Conservation (phyloP, 2,797 vertebrate species). For the Hippopotamyrus pictus region DNA sequence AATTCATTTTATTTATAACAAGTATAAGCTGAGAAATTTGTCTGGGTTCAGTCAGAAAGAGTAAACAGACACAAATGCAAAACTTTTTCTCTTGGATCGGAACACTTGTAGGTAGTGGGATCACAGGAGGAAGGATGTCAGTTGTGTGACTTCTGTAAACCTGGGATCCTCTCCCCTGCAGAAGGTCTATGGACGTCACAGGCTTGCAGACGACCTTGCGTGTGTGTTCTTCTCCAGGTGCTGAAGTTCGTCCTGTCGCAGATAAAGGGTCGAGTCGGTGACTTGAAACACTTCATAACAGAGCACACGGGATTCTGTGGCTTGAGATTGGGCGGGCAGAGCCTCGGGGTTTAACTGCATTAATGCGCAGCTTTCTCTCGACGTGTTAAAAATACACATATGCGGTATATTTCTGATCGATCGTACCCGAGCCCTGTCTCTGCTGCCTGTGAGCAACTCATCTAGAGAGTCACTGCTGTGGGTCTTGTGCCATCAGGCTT, state of each 20-base stretch:
- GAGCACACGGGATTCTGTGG: background rate
- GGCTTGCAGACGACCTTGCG: background rate
- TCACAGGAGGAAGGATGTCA: background rate
- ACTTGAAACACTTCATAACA: background rate
- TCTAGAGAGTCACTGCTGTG: slow-evolving; percentile 25
- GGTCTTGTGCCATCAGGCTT: background rate
- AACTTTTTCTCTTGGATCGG: background rate
- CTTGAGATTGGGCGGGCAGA: background rate
- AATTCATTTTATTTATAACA: background rate
- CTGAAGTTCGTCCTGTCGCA: background rate
- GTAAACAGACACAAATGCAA: background rate
- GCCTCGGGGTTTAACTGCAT: slow-evolving; percentile 25
- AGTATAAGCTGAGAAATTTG: background rate
- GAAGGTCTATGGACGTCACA: background rate
- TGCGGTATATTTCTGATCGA: slow-evolving; percentile 23
- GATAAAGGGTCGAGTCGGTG: background rate
- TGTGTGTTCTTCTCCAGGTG: background rate
- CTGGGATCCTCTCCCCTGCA: background rate
- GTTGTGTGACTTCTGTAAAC: background rate
- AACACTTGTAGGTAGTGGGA: background rate
- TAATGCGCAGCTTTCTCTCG: slow-evolving; percentile 24
- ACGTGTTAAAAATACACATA: slow-evolving; percentile 31
- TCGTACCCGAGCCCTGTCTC: slow-evolving; percentile 26
- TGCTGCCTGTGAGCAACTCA: slow-evolving; percentile 29
- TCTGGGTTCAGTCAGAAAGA: background rate